Base-by-base conservation (phyloP, 2,113 vertebrate species). In the Blennius ocellaris region DNA sequence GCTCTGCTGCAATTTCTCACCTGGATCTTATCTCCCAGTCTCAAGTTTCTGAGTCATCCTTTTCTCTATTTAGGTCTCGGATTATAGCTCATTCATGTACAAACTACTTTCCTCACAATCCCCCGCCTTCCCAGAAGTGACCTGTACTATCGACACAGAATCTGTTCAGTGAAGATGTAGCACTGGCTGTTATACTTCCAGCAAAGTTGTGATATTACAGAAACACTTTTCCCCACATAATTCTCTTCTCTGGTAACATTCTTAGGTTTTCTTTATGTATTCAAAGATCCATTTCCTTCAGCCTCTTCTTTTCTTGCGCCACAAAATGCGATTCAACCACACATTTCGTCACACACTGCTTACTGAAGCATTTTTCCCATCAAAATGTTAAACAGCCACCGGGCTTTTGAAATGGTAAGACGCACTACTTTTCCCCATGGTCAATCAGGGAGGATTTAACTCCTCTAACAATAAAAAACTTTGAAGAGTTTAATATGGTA, bases 61-160 rank as follows among this genome's bases (percentile, higher is more conserved):
- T 43, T 60, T 64, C 48, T 74, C 36, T 39, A 41, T 52, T 64
- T 41, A 59, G 53, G 16, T 69, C 54, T 74, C 21, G 41, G 71
- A 48, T 64, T 83, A 65, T 78, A 83, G 53, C 60, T 65, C 43
- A 39, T 76, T 69, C 78, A 78, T 73, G 69, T 76, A 38, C 63
- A 15, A 6, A 54, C 67, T 67, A 54, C 83, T 81, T 47, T 64
- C 57, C 12, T 84, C 14, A 74, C 12, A n/a, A n/a, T n/a, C n/a
- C n/a, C n/a, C n/a, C 1, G 11, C 44, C 49, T n/a, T n/a, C n/a
- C n/a, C n/a, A n/a, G n/a, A 53, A 59, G 73, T 21, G 43, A 17
- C 39, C 58, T 82, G 41, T 55, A 73, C 60, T 59, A 62, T 45
- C 59, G 47, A 15, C 15, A 50, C 15, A n/a, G n/a, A n/a, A n/a